Evolutionary conservation across 2,113 vertebrate genomes (phyloP).

Genomic region (Pogonocichla stellata): DNA sequence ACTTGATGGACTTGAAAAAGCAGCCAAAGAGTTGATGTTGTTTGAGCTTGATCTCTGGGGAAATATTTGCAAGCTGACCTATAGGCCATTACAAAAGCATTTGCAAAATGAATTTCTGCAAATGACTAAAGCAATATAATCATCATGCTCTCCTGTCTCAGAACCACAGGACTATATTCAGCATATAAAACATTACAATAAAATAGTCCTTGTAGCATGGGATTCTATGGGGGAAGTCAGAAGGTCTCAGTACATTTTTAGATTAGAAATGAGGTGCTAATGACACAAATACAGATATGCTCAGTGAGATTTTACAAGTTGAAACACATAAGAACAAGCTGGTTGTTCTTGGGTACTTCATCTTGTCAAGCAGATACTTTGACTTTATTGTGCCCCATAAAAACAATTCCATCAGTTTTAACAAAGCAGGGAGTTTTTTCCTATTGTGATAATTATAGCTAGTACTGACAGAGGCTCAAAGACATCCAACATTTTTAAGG

Average conservation of each 20-base stretch:
- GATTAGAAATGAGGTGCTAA: slow-evolving; percentile 54
- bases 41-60: slow-evolving; percentile 54
- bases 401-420: background rate
- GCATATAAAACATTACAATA: slow-evolving; percentile 45
- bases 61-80: slow-evolving; percentile 49
- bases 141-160: slow-evolving; percentile 61
- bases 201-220: slow-evolving; percentile 65
- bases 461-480: background rate
- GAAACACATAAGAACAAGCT: slow-evolving; percentile 66
- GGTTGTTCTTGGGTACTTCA: slow-evolving; percentile 44
- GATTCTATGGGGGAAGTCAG: slow-evolving; percentile 66
- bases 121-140: slow-evolving; percentile 74
- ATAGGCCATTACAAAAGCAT: slow-evolving; percentile 77
- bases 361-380: slow-evolving; percentile 31
- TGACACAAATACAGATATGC: slow-evolving; percentile 26
- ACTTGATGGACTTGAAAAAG: slow-evolving; percentile 71
- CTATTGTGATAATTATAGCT: background rate
- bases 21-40: slow-evolving; percentile 72
- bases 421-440: background rate
- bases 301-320: slow-evolving; percentile 8
- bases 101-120: slow-evolving; percentile 74
- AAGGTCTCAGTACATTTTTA: slow-evolving; percentile 65
- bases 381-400: background rate
- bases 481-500: background rate
- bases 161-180: background rate